Evolutionary conservation across 1,140 invertebrate species (phyloP).

Genomic region (Brachionus sp.): DNA sequence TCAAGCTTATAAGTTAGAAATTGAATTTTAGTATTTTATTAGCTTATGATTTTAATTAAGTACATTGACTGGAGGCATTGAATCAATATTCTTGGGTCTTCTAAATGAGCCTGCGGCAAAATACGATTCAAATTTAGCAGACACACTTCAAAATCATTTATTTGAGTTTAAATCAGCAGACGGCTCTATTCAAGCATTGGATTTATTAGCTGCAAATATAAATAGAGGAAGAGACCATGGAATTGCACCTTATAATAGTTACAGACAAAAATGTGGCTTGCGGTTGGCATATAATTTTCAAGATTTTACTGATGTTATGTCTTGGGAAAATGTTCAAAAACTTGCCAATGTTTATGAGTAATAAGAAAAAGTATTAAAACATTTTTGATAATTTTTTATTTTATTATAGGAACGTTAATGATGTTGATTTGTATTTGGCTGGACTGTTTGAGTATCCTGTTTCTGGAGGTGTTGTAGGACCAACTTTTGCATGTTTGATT

Average conservation of each 20-base stretch:
- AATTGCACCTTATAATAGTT: conserved; percentile 80
- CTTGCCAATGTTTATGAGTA: not conserved
- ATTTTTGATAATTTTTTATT: not conserved
- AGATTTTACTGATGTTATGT: conserved; percentile 22
- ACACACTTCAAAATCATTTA: conserved; percentile 38
- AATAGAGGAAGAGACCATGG: conserved; percentile 90
- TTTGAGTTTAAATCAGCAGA: not conserved
- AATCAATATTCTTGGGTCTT: conserved; percentile 8
- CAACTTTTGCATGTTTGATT: conserved; percentile 91
- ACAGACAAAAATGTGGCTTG: conserved; percentile 71
- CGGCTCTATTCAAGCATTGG: conserved; percentile 61
- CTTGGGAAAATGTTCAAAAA: not conserved
- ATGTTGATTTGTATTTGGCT: conserved; percentile 14
- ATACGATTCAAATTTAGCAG: not conserved
- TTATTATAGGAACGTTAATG: not conserved
- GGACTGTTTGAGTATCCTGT: conserved; percentile 79
- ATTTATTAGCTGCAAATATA: conserved; percentile 92
- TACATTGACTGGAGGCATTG: conserved; percentile 1
- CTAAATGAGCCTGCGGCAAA: not conserved
- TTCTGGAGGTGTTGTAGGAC: conserved; percentile 80
- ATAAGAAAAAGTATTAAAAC: not conserved
- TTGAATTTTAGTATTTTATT: not conserved
- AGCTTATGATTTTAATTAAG: not conserved
- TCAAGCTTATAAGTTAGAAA: conserved; percentile 34
- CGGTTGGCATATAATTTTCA: not conserved